phyloP scores from a whole-genome alignment of 2,113 vertebrate species.

The Chamaea fasciata region DNA sequence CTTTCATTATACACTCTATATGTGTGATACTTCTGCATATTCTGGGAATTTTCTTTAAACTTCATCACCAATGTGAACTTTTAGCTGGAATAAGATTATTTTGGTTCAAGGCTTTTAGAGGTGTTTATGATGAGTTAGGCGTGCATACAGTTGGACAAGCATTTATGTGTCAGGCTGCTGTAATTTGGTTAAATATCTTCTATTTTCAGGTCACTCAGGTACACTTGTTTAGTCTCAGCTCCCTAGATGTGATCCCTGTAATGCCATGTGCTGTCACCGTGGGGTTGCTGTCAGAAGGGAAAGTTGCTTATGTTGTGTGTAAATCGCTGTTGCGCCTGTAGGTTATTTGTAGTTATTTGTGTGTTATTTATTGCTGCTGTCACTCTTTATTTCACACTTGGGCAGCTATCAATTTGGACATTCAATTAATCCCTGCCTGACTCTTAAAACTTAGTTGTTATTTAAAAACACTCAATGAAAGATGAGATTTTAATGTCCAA shows the following conservation, averaged over 20 bases:
- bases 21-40: background rate
- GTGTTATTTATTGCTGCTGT: background rate
- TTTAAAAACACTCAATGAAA: background rate
- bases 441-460: background rate
- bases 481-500: background rate
- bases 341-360: background rate
- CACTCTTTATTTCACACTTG: background rate
- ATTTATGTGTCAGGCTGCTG: background rate
- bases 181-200: background rate
- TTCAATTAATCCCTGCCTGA: background rate
- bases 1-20: accelerated
- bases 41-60: background rate
- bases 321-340: background rate
- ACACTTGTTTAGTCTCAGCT: background rate
- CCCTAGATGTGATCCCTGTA: background rate
- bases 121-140: background rate
- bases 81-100: background rate
- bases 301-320: background rate
- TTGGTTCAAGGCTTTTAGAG: background rate
- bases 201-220: background rate
- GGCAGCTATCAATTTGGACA: background rate
- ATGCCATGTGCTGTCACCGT: background rate
- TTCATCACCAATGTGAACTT: background rate
- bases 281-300: background rate
- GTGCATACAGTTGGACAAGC: background rate